phyloP scores from a whole-genome alignment of 1,140 invertebrate genomes.

The Sitodiplosis mosellana region DNA sequence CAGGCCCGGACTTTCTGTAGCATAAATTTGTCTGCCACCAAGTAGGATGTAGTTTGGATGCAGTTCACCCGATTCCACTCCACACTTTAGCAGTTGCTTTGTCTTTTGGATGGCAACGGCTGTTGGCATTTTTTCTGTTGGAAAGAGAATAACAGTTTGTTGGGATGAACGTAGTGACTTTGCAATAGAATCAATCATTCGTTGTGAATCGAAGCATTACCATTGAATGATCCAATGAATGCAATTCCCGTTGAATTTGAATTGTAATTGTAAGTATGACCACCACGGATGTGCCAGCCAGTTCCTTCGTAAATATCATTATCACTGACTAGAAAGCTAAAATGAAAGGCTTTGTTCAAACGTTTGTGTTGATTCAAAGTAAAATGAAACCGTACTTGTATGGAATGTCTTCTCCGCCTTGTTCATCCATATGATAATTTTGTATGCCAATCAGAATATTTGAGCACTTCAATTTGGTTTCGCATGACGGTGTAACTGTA shows the following conservation, averaged over 20 bases:
- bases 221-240: constrained; percentile 47
- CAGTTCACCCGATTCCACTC: constrained; percentile 34
- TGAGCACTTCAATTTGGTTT: constrained; percentile 26
- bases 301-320: constrained; percentile 56
- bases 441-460: constrained; percentile 17
- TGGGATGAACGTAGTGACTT: no score
- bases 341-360: constrained; percentile 4
- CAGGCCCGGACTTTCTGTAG: constrained; percentile 40
- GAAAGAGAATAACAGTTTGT: background rate
- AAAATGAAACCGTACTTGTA: constrained; percentile 16
- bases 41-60: constrained; percentile 36
- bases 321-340: constrained; percentile 57
- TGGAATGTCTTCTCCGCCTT: constrained; percentile 16
- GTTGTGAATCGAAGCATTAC: constrained; percentile 16
- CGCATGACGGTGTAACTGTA: constrained; percentile 37
- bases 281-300: constrained; percentile 52
- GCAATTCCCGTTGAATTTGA: constrained; percentile 41
- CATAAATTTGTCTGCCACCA: constrained; percentile 37
- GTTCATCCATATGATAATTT: constrained; percentile 15
- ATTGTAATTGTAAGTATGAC: constrained; percentile 50
- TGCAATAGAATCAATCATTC: background rate
- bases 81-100: constrained; percentile 39
- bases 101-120: constrained; percentile 31
- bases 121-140: constrained; percentile 36
- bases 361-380: background rate